Evolutionary conservation across 1,140 invertebrate species (phyloP).

Genomic region (Drosophila elegans): DNA sequence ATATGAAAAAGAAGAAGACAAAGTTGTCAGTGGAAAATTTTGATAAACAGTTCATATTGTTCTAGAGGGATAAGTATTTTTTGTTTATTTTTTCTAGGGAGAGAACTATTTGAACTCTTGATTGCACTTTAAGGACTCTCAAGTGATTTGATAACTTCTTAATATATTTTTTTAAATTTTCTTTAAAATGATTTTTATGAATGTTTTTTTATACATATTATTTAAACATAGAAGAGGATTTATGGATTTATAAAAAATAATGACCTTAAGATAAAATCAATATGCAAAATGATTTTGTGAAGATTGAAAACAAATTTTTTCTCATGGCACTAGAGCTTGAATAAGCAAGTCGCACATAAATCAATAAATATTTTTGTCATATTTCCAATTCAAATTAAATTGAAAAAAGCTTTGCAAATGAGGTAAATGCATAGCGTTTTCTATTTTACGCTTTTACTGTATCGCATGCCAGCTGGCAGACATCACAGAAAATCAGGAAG

Average conservation of each 20-base stretch:
- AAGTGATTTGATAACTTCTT: conserved; percentile 1
- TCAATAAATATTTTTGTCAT: conserved; percentile 14
- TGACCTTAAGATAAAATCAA: too few relatives aligned
- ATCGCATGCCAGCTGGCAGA: conserved; percentile 26
- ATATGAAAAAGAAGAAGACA: conserved; percentile 9
- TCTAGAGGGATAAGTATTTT: not conserved
- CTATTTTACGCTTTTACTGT: not conserved
- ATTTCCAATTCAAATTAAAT: conserved; percentile 39
- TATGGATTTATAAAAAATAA: too few relatives aligned
- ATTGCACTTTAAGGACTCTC: too few relatives aligned
- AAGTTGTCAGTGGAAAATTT: conserved; percentile 35
- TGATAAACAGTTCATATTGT: conserved; percentile 16
- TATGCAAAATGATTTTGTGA: too few relatives aligned
- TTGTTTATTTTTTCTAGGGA: not conserved
- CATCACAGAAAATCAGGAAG: conserved; percentile 37
- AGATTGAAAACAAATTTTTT: too few relatives aligned
- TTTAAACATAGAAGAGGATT: too few relatives aligned
- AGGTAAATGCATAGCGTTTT: conserved; percentile 11
- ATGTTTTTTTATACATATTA: too few relatives aligned
- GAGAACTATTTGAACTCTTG: not conserved
- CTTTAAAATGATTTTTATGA: too few relatives aligned
- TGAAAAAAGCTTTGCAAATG: conserved; percentile 15
- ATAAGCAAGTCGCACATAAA: not conserved
- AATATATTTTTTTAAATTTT: conserved; percentile 1
- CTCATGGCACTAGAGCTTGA: too few relatives aligned